Evolutionary conservation across 1,140 invertebrate species (phyloP).

Genomic region (Araneus ventricosus): DNA sequence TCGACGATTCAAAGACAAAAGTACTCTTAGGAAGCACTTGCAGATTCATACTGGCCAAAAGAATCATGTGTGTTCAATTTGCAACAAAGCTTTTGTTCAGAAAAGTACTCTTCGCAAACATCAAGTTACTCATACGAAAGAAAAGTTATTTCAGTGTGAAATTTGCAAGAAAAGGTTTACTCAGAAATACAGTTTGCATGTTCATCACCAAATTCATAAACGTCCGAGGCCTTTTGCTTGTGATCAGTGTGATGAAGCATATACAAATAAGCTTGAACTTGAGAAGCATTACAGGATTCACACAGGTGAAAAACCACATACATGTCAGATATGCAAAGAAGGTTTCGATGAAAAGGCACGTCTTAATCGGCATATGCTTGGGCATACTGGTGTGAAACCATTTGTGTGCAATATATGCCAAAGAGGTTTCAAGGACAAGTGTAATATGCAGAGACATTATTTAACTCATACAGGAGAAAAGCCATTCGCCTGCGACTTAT

Average conservation of each 20-base stretch:
- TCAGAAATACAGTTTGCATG: conserved; percentile 76
- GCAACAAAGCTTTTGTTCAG: conserved; percentile 59
- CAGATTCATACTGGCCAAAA: conserved; percentile 83
- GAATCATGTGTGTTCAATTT: conserved; percentile 66
- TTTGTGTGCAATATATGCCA: conserved; percentile 80
- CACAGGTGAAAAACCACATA: conserved; percentile 77
- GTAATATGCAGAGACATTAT: conserved; percentile 83
- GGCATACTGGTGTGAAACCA: conserved; percentile 77
- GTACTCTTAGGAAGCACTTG: conserved; percentile 83
- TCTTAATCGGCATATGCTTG: conserved; percentile 73
- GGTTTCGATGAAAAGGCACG: conserved; percentile 75
- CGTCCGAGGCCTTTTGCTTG: conserved; percentile 80
- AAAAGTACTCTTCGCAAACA: conserved; percentile 70
- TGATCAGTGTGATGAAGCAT: conserved; percentile 73
- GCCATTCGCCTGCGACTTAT: conserved; percentile 76
- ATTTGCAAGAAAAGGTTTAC: conserved; percentile 76
- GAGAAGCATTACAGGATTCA: conserved; percentile 77
- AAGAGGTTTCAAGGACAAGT: conserved; percentile 82
- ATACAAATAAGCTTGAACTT: conserved; percentile 62
- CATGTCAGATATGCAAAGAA: conserved; percentile 77
- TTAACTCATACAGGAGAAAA: conserved; percentile 85
- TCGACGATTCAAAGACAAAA: conserved; percentile 82
- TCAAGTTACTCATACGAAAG: conserved; percentile 76
- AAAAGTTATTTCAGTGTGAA: conserved; percentile 79
- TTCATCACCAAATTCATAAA: conserved; percentile 75